A percentile compares a stretch with the other conserved stretches of the same genome.
These are phyloP conservation scores for Drosophila leonis DNA, from an alignment of 2,888 invertebrate genomes.

Conservation along the genomic window DNA sequence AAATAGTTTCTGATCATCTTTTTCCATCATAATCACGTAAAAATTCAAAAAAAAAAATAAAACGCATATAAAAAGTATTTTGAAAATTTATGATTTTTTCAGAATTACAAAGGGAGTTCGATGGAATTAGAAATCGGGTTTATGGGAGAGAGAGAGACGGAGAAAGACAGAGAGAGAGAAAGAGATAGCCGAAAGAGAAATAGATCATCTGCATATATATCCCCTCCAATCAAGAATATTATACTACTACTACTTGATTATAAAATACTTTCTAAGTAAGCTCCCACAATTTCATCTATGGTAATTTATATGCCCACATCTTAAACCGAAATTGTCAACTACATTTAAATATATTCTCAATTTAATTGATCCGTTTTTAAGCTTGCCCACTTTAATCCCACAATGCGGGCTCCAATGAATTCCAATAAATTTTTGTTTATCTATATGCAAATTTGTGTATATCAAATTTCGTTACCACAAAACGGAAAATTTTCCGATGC, in stretches of 20 bases:
- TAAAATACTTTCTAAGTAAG: background rate
- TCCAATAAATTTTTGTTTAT: slow-evolving; percentile 1
- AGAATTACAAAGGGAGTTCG: background rate
- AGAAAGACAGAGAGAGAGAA: no score
- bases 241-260: no score
- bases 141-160: no score
- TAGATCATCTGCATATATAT: no score
- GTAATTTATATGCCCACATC: background rate
- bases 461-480: slow-evolving; percentile 13
- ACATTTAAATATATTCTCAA: background rate
- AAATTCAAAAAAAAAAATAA: background rate
- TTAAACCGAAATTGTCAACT: background rate
- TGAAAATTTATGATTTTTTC: background rate
- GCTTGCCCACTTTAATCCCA: background rate
- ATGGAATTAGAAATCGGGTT: background rate
- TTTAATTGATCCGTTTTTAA: slow-evolving; percentile 18
- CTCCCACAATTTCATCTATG: background rate
- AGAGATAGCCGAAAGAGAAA: background rate
- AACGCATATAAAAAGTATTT: background rate
- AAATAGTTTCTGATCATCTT: background rate
- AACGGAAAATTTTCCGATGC: background rate
- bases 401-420: slow-evolving; percentile 5
- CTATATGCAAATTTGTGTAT: slow-evolving; percentile 40
- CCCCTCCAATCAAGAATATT: background rate
- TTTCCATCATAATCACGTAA: background rate